Conservation (phyloP, 2,888 invertebrate species). For the Ophioninae sp. region DNA sequence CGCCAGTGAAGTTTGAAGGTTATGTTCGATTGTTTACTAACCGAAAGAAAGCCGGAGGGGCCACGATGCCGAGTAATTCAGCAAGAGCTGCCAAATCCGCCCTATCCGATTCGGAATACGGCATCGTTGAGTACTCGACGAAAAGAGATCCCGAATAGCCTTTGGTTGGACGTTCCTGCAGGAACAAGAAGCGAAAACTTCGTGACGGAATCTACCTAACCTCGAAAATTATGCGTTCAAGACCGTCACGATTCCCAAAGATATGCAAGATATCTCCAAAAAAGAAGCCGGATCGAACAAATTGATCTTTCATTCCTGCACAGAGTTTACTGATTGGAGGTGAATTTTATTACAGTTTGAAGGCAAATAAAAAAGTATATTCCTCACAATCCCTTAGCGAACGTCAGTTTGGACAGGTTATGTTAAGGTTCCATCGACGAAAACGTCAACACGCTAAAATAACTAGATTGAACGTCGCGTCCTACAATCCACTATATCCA, state of each 20-base stretch:
- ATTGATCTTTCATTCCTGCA: not conserved
- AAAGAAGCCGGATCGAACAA: not conserved
- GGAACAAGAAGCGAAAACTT: not conserved
- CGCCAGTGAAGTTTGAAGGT: conserved; percentile 10
- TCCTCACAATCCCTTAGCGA: not conserved
- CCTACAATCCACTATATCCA: no score
- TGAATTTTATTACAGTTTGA: not conserved
- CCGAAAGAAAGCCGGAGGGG: conserved; percentile 73
- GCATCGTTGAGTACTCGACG: conserved; percentile 33
- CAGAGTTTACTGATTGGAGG: not conserved
- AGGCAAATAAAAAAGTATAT: not conserved
- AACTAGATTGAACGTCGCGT: not conserved
- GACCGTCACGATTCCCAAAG: not conserved
- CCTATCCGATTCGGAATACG: conserved; percentile 65
- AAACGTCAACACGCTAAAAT: not conserved
- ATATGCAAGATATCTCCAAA: not conserved
- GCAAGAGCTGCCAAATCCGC: conserved; percentile 73
- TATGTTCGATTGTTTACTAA: conserved; percentile 53
- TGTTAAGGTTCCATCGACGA: not conserved
- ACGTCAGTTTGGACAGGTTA: not conserved
- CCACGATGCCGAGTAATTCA: conserved; percentile 73
- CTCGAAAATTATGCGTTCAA: not conserved
- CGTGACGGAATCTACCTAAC: conserved; percentile 2
- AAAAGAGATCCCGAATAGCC: not conserved
- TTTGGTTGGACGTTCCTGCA: not conserved